Conservation (phyloP, 2,113 vertebrate genomes). For the Clarias gariepinus region DNA sequence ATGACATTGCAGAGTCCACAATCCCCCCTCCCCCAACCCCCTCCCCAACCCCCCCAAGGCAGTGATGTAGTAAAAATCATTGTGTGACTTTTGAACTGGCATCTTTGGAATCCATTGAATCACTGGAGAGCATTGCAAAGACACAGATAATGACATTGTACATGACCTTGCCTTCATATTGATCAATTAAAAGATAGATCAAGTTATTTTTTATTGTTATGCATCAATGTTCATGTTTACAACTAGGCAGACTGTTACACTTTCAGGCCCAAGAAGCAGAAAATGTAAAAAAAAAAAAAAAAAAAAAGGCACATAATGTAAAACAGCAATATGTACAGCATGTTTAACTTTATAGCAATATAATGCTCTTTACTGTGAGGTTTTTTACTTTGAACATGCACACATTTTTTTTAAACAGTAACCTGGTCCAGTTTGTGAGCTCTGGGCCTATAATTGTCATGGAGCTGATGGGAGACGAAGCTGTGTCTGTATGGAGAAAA, state of each 20-base stretch:
- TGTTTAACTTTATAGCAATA: background rate
- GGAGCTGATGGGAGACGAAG: slow-evolving; percentile 90
- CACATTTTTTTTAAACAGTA: slow-evolving; percentile 68
- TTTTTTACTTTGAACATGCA: slow-evolving; percentile 26
- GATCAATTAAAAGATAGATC: background rate
- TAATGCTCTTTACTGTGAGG: slow-evolving; percentile 9
- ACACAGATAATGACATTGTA: slow-evolving; percentile 6
- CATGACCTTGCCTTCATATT: background rate
- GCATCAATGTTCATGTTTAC: background rate
- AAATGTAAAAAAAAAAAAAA: background rate
- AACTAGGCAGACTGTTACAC: background rate
- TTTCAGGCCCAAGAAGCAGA: background rate
- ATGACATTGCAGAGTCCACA: slow-evolving; percentile 7
- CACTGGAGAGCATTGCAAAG: slow-evolving; percentile 16
- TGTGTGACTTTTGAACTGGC: background rate
- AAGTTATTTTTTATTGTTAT: background rate
- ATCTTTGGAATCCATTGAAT: background rate
- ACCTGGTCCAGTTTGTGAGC: slow-evolving; percentile 84
- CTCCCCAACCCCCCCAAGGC: too few relatives aligned
- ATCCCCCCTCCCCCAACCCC: too few relatives aligned
- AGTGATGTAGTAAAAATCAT: background rate
- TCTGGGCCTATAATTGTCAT: slow-evolving; percentile 87
- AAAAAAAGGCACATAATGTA: background rate
- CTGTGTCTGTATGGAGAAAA: slow-evolving; percentile 81
- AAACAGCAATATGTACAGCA: background rate